phyloP scores from a whole-genome alignment of 2,797 vertebrate genomes.

The Sebastes hubbsi region DNA sequence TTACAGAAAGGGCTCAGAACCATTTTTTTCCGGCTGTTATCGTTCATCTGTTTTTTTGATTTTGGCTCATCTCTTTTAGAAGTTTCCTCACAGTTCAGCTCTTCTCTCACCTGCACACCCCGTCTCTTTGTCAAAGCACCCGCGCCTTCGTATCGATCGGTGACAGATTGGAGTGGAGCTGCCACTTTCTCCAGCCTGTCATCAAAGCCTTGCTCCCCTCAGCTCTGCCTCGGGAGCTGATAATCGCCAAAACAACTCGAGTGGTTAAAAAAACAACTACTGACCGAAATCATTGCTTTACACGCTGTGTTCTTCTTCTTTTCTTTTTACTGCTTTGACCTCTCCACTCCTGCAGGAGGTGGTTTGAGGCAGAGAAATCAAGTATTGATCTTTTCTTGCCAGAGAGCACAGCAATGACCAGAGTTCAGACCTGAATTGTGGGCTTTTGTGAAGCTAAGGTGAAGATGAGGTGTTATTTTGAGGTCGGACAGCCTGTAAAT shows the following conservation, averaged over 20 bases:
- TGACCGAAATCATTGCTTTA: neutral
- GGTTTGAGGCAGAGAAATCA: conserved; percentile 4
- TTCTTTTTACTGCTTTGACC: conserved; percentile 15
- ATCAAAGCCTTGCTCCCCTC: conserved; percentile 3
- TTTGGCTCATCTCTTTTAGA: neutral
- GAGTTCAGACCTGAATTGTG: neutral
- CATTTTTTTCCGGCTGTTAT: neutral
- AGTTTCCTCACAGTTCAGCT: neutral
- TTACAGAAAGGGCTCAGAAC: neutral
- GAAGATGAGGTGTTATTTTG: neutral
- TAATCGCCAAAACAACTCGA: conserved; percentile 1
- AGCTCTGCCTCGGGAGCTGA: neutral
- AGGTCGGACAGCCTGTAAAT: neutral
- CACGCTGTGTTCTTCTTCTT: neutral
- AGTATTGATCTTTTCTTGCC: conserved; percentile 23
- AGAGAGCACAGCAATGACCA: neutral
- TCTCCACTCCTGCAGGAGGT: conserved; percentile 1
- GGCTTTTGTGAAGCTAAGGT: neutral
- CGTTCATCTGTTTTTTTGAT: neutral
- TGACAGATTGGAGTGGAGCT: conserved; percentile 3
- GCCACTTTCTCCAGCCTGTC: neutral
- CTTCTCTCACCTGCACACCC: neutral
- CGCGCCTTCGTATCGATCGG: neutral
- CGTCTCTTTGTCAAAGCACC: neutral
- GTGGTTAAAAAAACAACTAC: neutral